Base-by-base conservation (phyloP, 2,113 vertebrate genomes). In the Rattus rattus region DNA sequence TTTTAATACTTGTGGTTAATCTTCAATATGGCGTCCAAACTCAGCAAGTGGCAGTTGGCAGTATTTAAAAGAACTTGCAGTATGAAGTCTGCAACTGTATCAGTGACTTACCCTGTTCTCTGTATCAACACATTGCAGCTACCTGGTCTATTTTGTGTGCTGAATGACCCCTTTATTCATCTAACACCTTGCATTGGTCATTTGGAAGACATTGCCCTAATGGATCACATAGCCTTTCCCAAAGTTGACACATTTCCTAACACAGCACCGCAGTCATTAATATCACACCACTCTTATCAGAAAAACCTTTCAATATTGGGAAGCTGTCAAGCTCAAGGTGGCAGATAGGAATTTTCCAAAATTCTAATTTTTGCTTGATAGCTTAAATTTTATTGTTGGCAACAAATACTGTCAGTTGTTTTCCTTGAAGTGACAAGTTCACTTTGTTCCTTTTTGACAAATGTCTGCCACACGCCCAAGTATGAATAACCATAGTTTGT, bases 391-490 rank as follows among this genome's bases (percentile, higher is more conserved):
- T 97, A 96, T 97, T 96, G 96, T 95, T 7, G 77, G 92, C 94
- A 98, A 97, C 91, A 97, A 97, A 97, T 96, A 91, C 96, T 97
- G 92, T 96, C 95, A 97, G 95, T 79, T 97, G 97, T 96, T 97
- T 97, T 96, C 89, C 94, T 96, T 83, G 93, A 95, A 96, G 96
- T 97, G 97, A 97, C 97, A 96, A 95, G 88, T 91, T 97, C 92
- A 96, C 86, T 97, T 97, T 97, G 92, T 97, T 97, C 95, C 24
- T 91, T 97, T 97, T 94, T 97, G 80, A 98, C 88, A 97, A 97
- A 96, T 95, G 88, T 97, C 96, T 96, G 86, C 96, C 95, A 94
- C 70, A 97, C 81, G 96, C 92, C 91, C 33, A 95, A 86, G 91
- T 94, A 91, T 96, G 95, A 97, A 97, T 93, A 97, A 93, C 95